Percentiles rank a stretch among this genome's conserved stretches.
These are phyloP conservation scores for Epinotia nisella DNA, from an alignment of 2,888 invertebrate genomes.

Conservation along the genomic window DNA sequence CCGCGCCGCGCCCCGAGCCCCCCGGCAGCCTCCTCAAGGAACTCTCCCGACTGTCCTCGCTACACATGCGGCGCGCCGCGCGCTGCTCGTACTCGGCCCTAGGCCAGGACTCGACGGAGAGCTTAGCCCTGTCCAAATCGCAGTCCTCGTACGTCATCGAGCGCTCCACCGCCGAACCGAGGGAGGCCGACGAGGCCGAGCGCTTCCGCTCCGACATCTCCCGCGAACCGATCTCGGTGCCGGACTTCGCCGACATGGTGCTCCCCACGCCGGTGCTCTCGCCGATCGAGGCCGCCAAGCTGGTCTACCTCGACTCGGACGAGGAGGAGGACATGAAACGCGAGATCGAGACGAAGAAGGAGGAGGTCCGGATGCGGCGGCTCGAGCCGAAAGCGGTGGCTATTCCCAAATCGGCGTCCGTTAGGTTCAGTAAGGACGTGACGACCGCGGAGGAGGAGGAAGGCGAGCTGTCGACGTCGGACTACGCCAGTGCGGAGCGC, in stretches of 20 bases:
- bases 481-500: constrained; percentile 90
- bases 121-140: constrained; percentile 83
- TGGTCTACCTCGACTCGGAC: constrained; percentile 89
- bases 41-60: constrained; percentile 89
- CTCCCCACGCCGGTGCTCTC: constrained; percentile 87
- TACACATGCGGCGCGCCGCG: constrained; percentile 87
- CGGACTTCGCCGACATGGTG: constrained; percentile 88
- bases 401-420: constrained; percentile 85
- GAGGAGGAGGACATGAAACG: constrained; percentile 81
- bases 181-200: constrained; percentile 64
- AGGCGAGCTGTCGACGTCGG: constrained; percentile 87
- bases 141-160: constrained; percentile 85
- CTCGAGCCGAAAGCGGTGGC: constrained; percentile 73
- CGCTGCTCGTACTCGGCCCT: constrained; percentile 90
- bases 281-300: constrained; percentile 87
- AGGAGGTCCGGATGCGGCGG: constrained; percentile 82
- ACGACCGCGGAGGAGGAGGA: constrained; percentile 84
- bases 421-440: constrained; percentile 81
- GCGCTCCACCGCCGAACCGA: constrained; percentile 63
- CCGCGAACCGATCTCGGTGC: constrained; percentile 89
- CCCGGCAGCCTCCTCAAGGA: constrained; percentile 85
- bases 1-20: constrained; percentile 64
- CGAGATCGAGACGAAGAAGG: constrained; percentile 56
- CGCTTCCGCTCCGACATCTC: constrained; percentile 73
- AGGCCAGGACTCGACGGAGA: constrained; percentile 88